These are phyloP conservation scores for Xylota sylvarum DNA, from an alignment of 2,888 invertebrate species.

Conservation along the genomic window DNA sequence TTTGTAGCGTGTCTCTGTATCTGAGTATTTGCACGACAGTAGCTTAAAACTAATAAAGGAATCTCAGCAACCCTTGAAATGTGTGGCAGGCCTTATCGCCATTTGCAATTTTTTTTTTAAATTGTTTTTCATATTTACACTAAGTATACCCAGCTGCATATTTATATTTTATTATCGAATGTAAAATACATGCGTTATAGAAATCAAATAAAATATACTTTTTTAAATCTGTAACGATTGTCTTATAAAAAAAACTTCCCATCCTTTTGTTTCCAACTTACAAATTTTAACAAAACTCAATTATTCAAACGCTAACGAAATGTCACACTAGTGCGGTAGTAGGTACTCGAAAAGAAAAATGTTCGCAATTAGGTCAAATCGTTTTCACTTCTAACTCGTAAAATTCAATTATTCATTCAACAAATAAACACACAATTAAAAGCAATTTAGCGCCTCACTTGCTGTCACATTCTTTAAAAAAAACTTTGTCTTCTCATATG, in stretches of 20 bases:
- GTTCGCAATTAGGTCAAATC: conserved; percentile 71
- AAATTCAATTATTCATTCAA: conserved; percentile 76
- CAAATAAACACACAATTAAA: conserved; percentile 77
- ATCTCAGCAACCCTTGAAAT: too few relatives aligned
- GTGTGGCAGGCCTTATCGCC: too few relatives aligned
- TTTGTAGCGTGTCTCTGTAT: too few relatives aligned
- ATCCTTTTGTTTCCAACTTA: neutral
- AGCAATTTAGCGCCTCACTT: conserved; percentile 75
- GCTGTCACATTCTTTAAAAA: conserved; percentile 67
- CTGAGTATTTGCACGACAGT: too few relatives aligned
- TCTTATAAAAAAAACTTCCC: neutral
- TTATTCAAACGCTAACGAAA: conserved; percentile 51
- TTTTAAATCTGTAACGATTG: too few relatives aligned
- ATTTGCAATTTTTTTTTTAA: too few relatives aligned
- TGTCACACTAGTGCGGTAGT: conserved; percentile 14
- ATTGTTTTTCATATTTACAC: too few relatives aligned
- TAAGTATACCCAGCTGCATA: too few relatives aligned
- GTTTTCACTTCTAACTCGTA: conserved; percentile 71
- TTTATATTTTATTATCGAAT: too few relatives aligned
- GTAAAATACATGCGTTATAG: too few relatives aligned
- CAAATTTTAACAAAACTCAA: conserved; percentile 24
- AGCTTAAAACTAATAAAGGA: too few relatives aligned
- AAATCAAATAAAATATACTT: too few relatives aligned
- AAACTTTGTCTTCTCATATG: conserved; percentile 56
- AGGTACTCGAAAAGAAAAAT: conserved; percentile 33